Evolutionary conservation across 2,888 invertebrate species (phyloP), one percentile per base, ranked within the genome.

Genomic region (Eledona agricola): DNA sequence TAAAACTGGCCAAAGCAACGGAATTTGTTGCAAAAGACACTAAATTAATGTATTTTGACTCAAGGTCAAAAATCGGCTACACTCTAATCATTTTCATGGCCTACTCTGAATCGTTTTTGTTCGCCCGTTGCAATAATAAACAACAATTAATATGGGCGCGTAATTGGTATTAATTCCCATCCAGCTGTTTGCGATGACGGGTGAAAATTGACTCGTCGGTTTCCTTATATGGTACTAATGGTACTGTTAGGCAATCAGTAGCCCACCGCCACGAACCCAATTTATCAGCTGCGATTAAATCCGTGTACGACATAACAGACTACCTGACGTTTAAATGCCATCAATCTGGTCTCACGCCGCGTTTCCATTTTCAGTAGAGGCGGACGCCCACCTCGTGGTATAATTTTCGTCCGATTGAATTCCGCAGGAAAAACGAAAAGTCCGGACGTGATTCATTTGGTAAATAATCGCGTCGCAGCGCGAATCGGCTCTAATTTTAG

Each of bases 311-410:
- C n/a, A n/a, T 32, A 32, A 32, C 32, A 32, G 17, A 32, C 32
- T 32, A 32, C 32, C 32, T 32, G 32, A 32, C 32, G 32, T 32
- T 32, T 11, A 32, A 32, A 32, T 32, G 9, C 32, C 32, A 32
- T 32, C 32, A 32, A 32, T 32, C 32, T 32, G 32, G 29, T 3
- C 34, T 9, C 7, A n/a, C 19, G 19, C 15, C 12, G 31, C 7
- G 34, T 34, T 34, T 34, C 34, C 34, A 34, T 34, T 34, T 34
- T 17, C 17, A 34, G 34, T n/a, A 26, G 26, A 34, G 15, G 13
- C 17, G 34, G 6, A 34, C 34, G 19, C 19, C 34, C 34, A 17
- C 34, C 4, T n/a, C 11, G 10, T 12, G 12, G n/a, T n/a, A n/a
- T 16, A 32, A 34, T 34, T 11, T 34, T 34, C n/a, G 34, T 34